Evolutionary conservation across 2,113 vertebrate genomes (phyloP).

Genomic region (Nannospalax galili): DNA sequence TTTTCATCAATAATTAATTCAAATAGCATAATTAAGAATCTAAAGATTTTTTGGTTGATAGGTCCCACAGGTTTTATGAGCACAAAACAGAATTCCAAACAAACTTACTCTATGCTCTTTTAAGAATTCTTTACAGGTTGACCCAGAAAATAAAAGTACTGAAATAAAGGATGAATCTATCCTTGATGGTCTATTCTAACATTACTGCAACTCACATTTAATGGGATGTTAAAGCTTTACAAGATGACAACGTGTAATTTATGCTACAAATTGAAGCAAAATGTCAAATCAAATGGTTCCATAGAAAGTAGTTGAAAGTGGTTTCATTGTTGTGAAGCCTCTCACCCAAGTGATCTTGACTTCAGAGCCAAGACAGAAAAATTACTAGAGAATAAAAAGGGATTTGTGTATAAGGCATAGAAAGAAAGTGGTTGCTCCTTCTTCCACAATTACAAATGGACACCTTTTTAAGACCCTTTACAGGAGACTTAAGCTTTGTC

Average conservation of each 20-base stretch:
- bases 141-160: neutral
- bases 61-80: neutral
- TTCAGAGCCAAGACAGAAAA: neutral
- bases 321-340: neutral
- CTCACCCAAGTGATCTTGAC: neutral
- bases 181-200: neutral
- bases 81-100: neutral
- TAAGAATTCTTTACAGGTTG: neutral
- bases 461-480: neutral
- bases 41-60: neutral
- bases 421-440: neutral
- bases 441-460: neutral
- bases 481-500: neutral
- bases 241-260: neutral
- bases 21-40: neutral
- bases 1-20: neutral
- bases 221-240: constrained; percentile 4
- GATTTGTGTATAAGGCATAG: neutral
- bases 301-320: constrained; percentile 23
- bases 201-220: neutral
- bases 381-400: neutral
- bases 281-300: neutral
- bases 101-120: neutral
- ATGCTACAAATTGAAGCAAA: neutral
- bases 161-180: neutral